These are phyloP conservation scores for Lepidurus arcticus DNA, from an alignment of 1,140 invertebrate genomes.

Conservation along the genomic window DNA sequence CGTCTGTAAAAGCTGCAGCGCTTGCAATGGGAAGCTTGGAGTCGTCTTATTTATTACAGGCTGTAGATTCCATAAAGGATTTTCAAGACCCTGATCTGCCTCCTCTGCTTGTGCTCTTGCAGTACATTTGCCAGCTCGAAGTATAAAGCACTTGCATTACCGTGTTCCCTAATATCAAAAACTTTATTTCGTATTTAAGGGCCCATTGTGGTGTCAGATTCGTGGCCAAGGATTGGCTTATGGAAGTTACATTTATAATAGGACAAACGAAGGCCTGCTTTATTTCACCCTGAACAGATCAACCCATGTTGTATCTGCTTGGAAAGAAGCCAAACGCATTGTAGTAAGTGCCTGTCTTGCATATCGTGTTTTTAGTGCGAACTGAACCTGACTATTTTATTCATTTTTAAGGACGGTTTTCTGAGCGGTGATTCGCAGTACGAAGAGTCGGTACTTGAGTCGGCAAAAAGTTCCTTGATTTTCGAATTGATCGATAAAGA, in stretches of 20 bases:
- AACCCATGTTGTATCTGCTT: slow-evolving; percentile 67
- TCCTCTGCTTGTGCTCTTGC: slow-evolving; percentile 67
- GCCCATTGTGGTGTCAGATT: slow-evolving; percentile 80
- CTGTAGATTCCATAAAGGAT: slow-evolving; percentile 57
- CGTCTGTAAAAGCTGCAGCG: slow-evolving; percentile 50
- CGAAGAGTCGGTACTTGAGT: slow-evolving; percentile 59
- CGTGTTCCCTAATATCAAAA: neutral
- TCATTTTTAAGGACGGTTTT: neutral
- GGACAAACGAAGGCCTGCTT: slow-evolving; percentile 62
- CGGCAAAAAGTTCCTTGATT: slow-evolving; percentile 68
- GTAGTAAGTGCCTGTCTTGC: slow-evolving; percentile 52
- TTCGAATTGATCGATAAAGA: slow-evolving; percentile 76
- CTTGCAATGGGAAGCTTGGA: slow-evolving; percentile 78
- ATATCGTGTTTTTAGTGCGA: slow-evolving; percentile 28
- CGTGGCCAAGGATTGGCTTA: slow-evolving; percentile 80
- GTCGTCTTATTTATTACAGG: slow-evolving; percentile 66
- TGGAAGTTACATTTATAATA: slow-evolving; percentile 57
- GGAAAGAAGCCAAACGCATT: slow-evolving; percentile 66
- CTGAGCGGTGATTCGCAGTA: slow-evolving; percentile 16
- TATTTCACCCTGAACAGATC: slow-evolving; percentile 65
- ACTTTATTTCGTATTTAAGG: slow-evolving; percentile 49
- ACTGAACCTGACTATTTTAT: neutral
- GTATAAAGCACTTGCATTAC: slow-evolving; percentile 45
- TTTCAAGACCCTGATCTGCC: slow-evolving; percentile 61
- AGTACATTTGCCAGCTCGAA: slow-evolving; percentile 81